phyloP scores from a whole-genome alignment of 2,113 vertebrate species.

The Corythoichthys haematopterus region DNA sequence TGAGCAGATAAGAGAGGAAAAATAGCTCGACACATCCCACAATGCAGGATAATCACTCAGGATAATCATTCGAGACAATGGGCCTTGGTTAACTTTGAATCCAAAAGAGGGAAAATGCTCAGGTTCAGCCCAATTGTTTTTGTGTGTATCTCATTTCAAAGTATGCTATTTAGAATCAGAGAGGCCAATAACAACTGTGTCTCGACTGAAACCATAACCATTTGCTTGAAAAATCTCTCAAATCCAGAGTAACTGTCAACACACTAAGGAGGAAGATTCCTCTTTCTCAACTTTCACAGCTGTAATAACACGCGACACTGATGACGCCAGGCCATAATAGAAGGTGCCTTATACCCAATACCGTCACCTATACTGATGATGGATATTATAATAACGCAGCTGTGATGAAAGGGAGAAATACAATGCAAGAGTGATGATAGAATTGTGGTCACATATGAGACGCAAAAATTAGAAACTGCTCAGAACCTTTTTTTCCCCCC shows the following conservation, averaged over 20 bases:
- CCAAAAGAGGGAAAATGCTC: no score
- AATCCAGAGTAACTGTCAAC: constrained; percentile 24
- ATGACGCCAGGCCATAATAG: constrained; percentile 19
- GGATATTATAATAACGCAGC: background rate
- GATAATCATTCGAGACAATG: no score
- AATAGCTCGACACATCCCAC: no score
- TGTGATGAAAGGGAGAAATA: background rate
- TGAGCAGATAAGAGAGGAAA: no score
- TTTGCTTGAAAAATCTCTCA: constrained; percentile 10
- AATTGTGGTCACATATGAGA: background rate
- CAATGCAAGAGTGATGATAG: background rate
- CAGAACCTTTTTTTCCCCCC: background rate
- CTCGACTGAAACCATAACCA: constrained; percentile 4
- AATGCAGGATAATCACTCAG: no score
- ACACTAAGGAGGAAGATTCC: constrained; percentile 18
- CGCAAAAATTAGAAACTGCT: background rate
- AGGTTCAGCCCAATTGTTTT: no score
- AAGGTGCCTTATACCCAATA: constrained; percentile 14
- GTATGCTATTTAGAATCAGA: no score
- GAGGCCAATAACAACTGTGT: no score
- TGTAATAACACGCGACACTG: constrained; percentile 39
- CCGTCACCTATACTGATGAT: background rate
- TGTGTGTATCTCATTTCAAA: no score
- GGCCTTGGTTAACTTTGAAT: no score
- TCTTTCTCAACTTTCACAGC: constrained; percentile 29